Base-by-base conservation (phyloP, 92 coral and sea anemone genomes). In the Nematostella vectensis region DNA sequence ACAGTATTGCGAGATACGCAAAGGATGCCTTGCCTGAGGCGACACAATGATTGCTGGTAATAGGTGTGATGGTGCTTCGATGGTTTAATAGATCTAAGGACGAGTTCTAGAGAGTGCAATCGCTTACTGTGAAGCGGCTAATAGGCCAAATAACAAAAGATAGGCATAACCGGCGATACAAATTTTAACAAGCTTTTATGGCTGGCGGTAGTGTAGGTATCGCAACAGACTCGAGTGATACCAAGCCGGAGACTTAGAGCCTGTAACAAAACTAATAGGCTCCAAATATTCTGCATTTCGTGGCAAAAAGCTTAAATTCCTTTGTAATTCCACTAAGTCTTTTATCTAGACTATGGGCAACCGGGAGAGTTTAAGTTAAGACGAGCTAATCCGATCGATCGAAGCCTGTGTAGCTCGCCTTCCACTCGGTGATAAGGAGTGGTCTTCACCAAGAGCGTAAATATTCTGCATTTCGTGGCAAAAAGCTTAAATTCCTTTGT, bases 371-470 rank as follows among this genome's bases (percentile, higher is more conserved):
- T 22, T 45, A 25, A 49, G 48, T 27, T 65, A 45, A 45, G 51
- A 27, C 71, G 39, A 29, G 61, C 24, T 66, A 66, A 66, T 66
- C 70, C 70, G 37, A 51, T 22, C 30, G 50, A 54, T 31, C 40
- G 40, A 33, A 6, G 40, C n/a, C 15, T 33, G 40, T 33, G 40
- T 15, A 6, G 4, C 4, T 45, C 51, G 18, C 51, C 18, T 45
- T 45, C 51, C 51, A 45, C 51, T 22, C 51, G 9, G 9, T 19
- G 21, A 4, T 10, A 22, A 45, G 9, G 18, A n/a, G n/a, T n/a
- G n/a, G n/a, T n/a, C n/a, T n/a, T n/a, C n/a, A n/a, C n/a, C n/a
- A n/a, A n/a, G n/a, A n/a, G n/a, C n/a, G n/a, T n/a, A n/a, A n/a
- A n/a, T n/a, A n/a, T n/a, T n/a, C n/a, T n/a, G n/a, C n/a, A n/a